Evolutionary conservation across 2,888 invertebrate species (phyloP).

Genomic region (Ophonus ardosiacus): DNA sequence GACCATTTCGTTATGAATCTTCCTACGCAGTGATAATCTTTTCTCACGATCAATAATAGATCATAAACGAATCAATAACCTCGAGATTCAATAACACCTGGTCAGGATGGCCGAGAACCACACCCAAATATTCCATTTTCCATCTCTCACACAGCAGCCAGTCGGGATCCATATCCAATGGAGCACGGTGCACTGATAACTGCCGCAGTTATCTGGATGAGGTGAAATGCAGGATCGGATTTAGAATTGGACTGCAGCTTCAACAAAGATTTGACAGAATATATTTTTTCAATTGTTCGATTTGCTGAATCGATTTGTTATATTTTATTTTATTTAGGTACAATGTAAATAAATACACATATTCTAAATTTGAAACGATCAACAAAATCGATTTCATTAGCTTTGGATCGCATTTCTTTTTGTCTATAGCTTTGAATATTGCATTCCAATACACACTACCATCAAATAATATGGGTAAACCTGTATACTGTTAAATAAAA

Average conservation of each 20-base stretch:
- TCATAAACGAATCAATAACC: conserved; percentile 42
- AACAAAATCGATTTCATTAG: no score
- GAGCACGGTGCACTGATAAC: conserved; percentile 11
- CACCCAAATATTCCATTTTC: conserved; percentile 13
- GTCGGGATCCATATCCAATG: not conserved
- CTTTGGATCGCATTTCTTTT: no score
- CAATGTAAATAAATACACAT: no score
- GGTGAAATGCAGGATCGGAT: not conserved
- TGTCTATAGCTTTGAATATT: no score
- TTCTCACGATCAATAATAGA: conserved; percentile 29
- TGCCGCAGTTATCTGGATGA: conserved; percentile 17
- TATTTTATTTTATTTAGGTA: no score
- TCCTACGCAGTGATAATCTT: conserved; percentile 20
- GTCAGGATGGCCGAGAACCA: not conserved
- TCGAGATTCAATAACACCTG: conserved; percentile 25
- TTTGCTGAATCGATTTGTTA: no score
- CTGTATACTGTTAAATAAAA: no score
- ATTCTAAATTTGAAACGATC: no score
- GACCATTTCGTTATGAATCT: not conserved
- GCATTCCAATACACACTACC: no score
- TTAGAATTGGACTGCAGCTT: not conserved
- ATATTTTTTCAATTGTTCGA: no score
- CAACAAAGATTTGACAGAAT: no score
- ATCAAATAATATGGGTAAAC: no score
- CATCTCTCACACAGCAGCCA: not conserved